phyloP scores from a whole-genome alignment of 2,113 vertebrate genomes.

The Anhinga rufa region DNA sequence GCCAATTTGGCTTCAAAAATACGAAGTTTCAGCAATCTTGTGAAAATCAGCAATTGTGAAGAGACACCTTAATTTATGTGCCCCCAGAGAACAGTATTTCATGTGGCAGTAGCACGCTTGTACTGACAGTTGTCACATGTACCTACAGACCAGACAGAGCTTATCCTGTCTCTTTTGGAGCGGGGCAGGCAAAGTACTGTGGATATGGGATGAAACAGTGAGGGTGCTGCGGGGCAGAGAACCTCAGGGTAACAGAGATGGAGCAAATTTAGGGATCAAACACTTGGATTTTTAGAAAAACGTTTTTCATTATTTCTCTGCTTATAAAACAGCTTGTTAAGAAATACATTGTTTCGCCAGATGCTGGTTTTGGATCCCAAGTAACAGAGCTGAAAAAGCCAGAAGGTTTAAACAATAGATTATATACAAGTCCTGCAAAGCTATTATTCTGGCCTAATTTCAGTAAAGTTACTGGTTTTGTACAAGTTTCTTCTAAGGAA shows the following conservation, averaged over 20 bases:
- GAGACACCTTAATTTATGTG: neutral
- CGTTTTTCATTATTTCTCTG: neutral
- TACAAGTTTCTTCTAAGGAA: neutral
- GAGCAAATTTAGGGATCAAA: neutral
- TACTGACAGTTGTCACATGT: neutral
- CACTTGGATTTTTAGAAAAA: neutral
- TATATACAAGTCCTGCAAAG: neutral
- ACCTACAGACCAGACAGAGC: neutral
- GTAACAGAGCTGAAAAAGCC: neutral
- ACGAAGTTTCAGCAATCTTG: neutral
- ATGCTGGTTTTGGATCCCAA: neutral
- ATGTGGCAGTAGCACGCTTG: neutral
- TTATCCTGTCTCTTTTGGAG: neutral
- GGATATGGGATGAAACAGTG: accelerated
- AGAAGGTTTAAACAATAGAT: neutral
- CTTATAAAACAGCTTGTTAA: neutral
- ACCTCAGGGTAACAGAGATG: neutral
- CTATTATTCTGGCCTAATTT: neutral
- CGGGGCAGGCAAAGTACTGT: neutral
- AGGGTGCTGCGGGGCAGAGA: neutral
- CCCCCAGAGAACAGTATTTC: neutral
- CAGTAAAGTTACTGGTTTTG: neutral
- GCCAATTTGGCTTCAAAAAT: neutral
- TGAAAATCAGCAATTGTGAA: neutral
- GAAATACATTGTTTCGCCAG: neutral